These are phyloP conservation scores for Melopsittacus undulatus DNA, from an alignment of 2,797 vertebrate species.

Conservation along the genomic window DNA sequence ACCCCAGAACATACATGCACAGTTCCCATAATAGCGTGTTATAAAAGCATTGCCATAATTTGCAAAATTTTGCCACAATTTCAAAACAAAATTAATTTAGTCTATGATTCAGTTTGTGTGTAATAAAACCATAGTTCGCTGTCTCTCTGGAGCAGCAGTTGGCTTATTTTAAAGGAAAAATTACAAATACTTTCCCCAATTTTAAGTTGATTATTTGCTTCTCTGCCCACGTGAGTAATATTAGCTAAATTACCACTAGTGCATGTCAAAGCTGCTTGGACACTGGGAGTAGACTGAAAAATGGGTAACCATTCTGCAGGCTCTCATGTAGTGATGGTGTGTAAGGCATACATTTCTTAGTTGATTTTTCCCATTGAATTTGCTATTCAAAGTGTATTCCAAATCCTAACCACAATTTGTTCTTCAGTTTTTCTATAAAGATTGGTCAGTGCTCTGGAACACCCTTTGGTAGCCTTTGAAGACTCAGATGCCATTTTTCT, in stretches of 20 bases:
- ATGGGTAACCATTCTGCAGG: background rate
- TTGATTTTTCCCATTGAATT: background rate
- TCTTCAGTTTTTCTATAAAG: background rate
- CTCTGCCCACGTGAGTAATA: background rate
- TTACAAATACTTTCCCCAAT: background rate
- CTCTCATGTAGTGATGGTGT: background rate
- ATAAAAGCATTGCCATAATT: background rate
- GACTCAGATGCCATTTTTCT: background rate
- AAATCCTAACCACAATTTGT: background rate
- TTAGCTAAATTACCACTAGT: background rate
- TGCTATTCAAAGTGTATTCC: background rate
- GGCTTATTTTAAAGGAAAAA: slow-evolving; percentile 1
- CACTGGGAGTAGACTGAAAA: background rate
- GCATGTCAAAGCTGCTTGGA: background rate
- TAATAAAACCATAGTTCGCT: background rate
- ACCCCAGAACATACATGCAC: background rate
- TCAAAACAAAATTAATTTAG: background rate
- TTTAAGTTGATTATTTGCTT: background rate
- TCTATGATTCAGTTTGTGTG: background rate
- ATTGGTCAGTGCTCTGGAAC: background rate
- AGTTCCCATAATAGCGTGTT: background rate
- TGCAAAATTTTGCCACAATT: background rate
- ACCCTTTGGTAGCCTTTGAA: background rate
- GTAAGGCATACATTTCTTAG: background rate
- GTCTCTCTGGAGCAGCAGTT: background rate